Base-by-base conservation (phyloP, 2,797 vertebrate species). In the Microchirus variegatus region DNA sequence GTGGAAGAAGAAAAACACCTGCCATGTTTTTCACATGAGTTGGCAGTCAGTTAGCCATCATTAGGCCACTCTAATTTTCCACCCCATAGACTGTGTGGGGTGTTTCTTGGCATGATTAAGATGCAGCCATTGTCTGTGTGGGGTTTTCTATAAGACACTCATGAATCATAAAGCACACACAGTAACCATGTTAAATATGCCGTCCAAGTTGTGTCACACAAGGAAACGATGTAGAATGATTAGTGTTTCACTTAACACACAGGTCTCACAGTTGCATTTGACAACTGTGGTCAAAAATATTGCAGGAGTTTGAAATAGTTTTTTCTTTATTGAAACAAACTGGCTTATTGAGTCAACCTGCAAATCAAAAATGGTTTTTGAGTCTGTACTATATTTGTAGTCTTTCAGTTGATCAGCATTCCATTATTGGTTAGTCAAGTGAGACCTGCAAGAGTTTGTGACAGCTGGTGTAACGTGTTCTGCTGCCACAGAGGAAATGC, bases 151-250 rank as follows among this genome's bases (percentile, higher is more conserved):
- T 73, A 73, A 35, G 56, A 71, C 40, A 41, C 45, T 17, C 17
- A 36, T 80, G 68, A 88, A 62, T 86, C 78, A 83, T 61, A 18
- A 10, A 31, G 37, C 36, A 13, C 37, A 13, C 37, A 55, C 53
- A 59, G 14, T 42, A 56, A 70, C 22, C 1, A 14, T 47, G 71
- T 68, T 65, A 53, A 48, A 62, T 51, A 52, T 15, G 1, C 17
- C 35, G 53, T 19, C 56, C 45, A 46, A 58, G 54, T 48, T 56
- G 47, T 76, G 63, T 70, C 59, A 54, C 40, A 52, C 36, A 42
- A 61, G 17, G 11, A 54, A 44, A 55, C 4, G 11, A 57, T 38
- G 31, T 42, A 41, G n/a, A 26, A 19, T 22, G 5, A 59, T n/a
- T 15, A 11, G 5, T 31, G 14, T 61, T 60, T 60, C 1, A 19